These are phyloP conservation scores for Hepsetus odoe DNA, from an alignment of 2,113 vertebrate genomes.

Conservation along the genomic window DNA sequence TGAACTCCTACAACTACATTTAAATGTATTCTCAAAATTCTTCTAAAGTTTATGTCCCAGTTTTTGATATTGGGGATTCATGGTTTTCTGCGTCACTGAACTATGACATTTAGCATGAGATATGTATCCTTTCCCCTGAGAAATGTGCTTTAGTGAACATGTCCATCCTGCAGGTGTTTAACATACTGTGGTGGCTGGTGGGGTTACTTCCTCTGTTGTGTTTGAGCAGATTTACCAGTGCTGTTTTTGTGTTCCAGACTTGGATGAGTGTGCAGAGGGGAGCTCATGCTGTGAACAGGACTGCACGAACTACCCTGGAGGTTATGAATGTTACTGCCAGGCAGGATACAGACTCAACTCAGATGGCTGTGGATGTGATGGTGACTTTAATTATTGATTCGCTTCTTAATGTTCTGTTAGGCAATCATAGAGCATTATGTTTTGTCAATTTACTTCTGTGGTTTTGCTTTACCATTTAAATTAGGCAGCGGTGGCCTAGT, in stretches of 20 bases:
- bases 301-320: conserved; percentile 91
- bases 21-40: no score
- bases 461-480: background rate
- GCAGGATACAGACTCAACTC: conserved; percentile 84
- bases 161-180: background rate
- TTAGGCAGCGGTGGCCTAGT: no score
- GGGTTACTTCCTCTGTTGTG: conserved; percentile 12
- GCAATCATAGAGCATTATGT: background rate
- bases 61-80: conserved; percentile 1
- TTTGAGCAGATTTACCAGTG: background rate
- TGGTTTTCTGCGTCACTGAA: conserved; percentile 7
- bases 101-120: conserved; percentile 13
- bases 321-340: conserved; percentile 90
- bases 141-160: conserved; percentile 41
- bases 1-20: no score
- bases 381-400: conserved; percentile 63
- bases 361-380: conserved; percentile 88
- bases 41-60: background rate
- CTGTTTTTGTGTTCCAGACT: conserved; percentile 74
- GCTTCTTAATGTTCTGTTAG: background rate
- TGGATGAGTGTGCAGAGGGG: conserved; percentile 81
- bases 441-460: background rate
- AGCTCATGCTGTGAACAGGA: conserved; percentile 89
- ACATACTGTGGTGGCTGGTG: background rate
- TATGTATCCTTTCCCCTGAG: background rate